Evolutionary conservation across 1,140 invertebrate genomes (phyloP).

Genomic region (Gonioctena quinquepunctata): DNA sequence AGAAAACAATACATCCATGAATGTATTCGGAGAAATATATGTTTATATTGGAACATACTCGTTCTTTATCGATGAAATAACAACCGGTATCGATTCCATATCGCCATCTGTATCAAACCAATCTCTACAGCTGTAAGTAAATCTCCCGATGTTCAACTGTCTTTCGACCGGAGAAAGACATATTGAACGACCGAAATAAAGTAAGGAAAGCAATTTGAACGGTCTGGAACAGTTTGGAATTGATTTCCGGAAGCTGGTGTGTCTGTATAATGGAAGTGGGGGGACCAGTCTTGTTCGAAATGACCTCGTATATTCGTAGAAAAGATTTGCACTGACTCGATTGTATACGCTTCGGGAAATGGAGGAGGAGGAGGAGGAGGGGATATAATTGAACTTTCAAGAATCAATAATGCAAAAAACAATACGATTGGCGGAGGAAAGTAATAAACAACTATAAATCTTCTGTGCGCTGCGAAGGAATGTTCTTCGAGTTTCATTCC

Average conservation of each 20-base stretch:
- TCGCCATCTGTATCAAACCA: not conserved
- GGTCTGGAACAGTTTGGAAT: slow-evolving; percentile 33
- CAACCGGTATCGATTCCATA: not conserved
- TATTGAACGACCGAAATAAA: slow-evolving; percentile 43
- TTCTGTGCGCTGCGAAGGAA: not conserved
- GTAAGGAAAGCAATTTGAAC: slow-evolving; percentile 43
- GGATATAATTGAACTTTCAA: not conserved
- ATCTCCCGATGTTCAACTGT: slow-evolving; percentile 20
- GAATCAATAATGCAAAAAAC: not conserved
- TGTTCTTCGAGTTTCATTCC: not conserved
- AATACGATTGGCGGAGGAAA: not conserved
- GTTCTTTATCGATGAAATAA: no score
- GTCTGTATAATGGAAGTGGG: slow-evolving; percentile 6
- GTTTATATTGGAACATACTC: no score
- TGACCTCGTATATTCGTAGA: slow-evolving; percentile 36
- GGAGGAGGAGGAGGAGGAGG: not conserved
- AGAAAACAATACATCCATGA: no score
- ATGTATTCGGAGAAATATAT: no score
- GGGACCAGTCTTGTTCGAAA: slow-evolving; percentile 23
- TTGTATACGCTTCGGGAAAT: slow-evolving; percentile 1
- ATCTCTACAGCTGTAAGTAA: not conserved
- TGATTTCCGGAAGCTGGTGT: slow-evolving; percentile 23
- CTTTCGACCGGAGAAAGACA: slow-evolving; percentile 33
- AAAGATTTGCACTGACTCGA: slow-evolving; percentile 26
- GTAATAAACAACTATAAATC: slow-evolving; percentile 15